Percentiles rank a stretch among this genome's conserved stretches.
Conservation (phyloP, 2,888 invertebrate genomes). For the Melieria picta region DNA sequence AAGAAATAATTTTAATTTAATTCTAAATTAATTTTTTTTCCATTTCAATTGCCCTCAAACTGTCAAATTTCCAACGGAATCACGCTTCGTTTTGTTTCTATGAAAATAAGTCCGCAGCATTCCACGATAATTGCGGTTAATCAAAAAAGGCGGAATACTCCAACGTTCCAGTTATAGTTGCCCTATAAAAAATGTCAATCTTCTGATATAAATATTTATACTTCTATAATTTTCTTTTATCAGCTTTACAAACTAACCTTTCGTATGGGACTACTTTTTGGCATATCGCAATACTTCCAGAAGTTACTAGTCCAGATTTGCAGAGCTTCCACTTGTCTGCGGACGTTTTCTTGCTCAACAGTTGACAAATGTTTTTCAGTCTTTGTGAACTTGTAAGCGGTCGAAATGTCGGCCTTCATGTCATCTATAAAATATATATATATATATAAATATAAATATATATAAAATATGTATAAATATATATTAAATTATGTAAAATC, state of each 20-base stretch:
- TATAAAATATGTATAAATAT: too few species aligned
- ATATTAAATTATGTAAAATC: too few species aligned
- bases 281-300: slow-evolving; percentile 46
- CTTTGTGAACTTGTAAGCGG: neutral
- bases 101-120: slow-evolving; percentile 26
- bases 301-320: slow-evolving; percentile 45
- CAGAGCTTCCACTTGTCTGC: slow-evolving; percentile 41
- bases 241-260: slow-evolving; percentile 32
- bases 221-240: neutral
- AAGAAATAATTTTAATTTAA: too few species aligned
- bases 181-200: slow-evolving; percentile 27
- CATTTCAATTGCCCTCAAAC: slow-evolving; percentile 15
- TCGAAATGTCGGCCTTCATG: slow-evolving; percentile 1
- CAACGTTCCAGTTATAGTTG: slow-evolving; percentile 29
- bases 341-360: slow-evolving; percentile 35
- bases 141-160: slow-evolving; percentile 23
- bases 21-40: slow-evolving; percentile 10
- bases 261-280: slow-evolving; percentile 45
- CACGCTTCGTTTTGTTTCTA: neutral
- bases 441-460: too few species aligned
- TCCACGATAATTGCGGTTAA: slow-evolving; percentile 21
- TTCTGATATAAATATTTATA: too few species aligned
- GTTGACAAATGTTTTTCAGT: slow-evolving; percentile 44
- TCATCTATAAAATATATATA: slow-evolving; percentile 11
- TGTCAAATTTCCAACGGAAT: slow-evolving; percentile 14